A percentile compares a stretch with the other conserved stretches of the same genome.
Conservation (phyloP, 2,113 vertebrate species). For the Oncorhynchus masou region DNA sequence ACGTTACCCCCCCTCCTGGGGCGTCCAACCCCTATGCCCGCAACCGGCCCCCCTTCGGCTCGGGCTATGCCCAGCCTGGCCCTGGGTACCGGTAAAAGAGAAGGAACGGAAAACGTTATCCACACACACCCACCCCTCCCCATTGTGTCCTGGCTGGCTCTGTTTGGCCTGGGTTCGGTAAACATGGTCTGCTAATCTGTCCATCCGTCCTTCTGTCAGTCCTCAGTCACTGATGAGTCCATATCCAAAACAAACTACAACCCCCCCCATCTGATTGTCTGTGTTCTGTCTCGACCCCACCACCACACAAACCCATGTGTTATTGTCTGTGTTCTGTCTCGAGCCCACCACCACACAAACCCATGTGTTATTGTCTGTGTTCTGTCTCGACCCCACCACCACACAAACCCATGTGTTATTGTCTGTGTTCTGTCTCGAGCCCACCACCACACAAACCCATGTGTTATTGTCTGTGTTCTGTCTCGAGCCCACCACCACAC, state of each 20-base stretch:
- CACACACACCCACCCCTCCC: conserved; percentile 18
- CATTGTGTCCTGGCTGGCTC: conserved; percentile 41
- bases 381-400: too few relatives aligned
- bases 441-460: conserved; percentile 34
- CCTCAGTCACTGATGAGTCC: conserved; percentile 42
- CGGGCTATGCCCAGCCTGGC: conserved; percentile 92
- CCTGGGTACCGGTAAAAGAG: conserved; percentile 91
- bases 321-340: conserved; percentile 50
- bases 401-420: too few relatives aligned
- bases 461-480: conserved; percentile 38
- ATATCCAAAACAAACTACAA: conserved; percentile 51
- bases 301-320: too few relatives aligned
- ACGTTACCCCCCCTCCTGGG: conserved; percentile 84
- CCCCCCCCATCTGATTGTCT: conserved; percentile 47
- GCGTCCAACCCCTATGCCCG: conserved; percentile 91
- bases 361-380: not conserved
- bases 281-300: conserved; percentile 52
- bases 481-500: conserved; percentile 28
- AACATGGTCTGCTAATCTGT: conserved; percentile 34
- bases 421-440: conserved; percentile 43
- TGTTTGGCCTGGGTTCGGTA: conserved; percentile 43
- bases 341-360: conserved; percentile 14
- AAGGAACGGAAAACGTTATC: conserved; percentile 6
- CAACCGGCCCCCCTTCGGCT: conserved; percentile 87
- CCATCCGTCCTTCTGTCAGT: not conserved